Evolutionary conservation across 1,140 invertebrate species (phyloP), one percentile per base, ranked within the genome.

Genomic region (Mizuhopecten yessoensis): DNA sequence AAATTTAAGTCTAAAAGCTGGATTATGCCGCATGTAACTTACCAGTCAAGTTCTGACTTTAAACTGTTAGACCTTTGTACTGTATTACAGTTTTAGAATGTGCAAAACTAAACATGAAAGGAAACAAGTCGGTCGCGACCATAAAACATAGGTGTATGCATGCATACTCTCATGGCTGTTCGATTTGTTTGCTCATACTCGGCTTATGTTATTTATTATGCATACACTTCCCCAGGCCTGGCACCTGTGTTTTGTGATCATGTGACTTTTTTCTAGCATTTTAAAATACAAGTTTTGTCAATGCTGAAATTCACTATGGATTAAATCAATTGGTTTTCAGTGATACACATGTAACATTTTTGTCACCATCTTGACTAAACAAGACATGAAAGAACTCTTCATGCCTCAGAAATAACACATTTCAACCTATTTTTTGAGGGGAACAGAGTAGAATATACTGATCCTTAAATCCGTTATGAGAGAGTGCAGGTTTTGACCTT

Each of bases 141-240:
- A 75, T 75, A 75, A 75, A 75, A 75, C 57, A 75, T 75, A 75
- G 57, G 57, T 75, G 57, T 75, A 75, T 75, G 57, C 57, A 75
- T 75, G 57, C 57, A 75, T 75, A 75, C 57, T 75, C 57, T 75
- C 57, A 29, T 17, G 57, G 57, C 57, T 75, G 57, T 75, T 75
- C 57, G 57, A 75, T 75, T 75, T 75, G 57, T 75, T 75, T 75
- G 57, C 57, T 75, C n/a, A 75, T 75, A 75, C 57, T 75, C 23
- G 2, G n/a, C 57, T 75, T 11, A 29, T 75, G 57, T 75, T 75
- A 75, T 75, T 75, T 75, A 75, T 75, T 75, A 75, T 75, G 57
- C 57, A 75, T 75, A 75, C 57, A 75, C 29, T 75, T 75, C 57
- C 57, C 23, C 9, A 75, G 57, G 57, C 57, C 17, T n/a, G 57